Conservation (phyloP, 2,888 invertebrate genomes). For the Acleris sparsana region DNA sequence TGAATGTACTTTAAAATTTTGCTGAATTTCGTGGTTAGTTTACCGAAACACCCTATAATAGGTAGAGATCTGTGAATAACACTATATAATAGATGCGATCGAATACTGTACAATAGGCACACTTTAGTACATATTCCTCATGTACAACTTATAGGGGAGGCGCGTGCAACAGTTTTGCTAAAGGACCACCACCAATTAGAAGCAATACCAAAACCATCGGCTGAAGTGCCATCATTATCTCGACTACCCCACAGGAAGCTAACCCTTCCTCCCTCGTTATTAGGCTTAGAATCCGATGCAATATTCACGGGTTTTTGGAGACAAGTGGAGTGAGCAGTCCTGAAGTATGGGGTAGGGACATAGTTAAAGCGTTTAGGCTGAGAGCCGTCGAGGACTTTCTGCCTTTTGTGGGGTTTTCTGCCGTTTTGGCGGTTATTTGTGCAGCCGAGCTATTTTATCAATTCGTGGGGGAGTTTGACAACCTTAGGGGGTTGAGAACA, state of each 20-base stretch:
- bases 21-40: too few species aligned
- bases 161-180: constrained; percentile 81
- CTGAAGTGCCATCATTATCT: constrained; percentile 83
- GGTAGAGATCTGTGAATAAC: too few species aligned
- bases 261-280: constrained; percentile 58
- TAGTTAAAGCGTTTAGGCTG: constrained; percentile 82
- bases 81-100: neutral
- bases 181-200: constrained; percentile 80
- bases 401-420: constrained; percentile 80
- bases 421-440: constrained; percentile 72
- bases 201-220: constrained; percentile 77
- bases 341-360: constrained; percentile 78
- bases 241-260: constrained; percentile 56
- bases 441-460: constrained; percentile 76
- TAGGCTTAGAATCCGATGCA: constrained; percentile 69
- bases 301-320: constrained; percentile 78
- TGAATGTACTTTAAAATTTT: neutral
- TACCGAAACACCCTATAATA: too few species aligned
- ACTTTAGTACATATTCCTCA: constrained; percentile 18
- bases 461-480: constrained; percentile 74
- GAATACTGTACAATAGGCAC: constrained; percentile 6
- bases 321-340: constrained; percentile 83
- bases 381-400: constrained; percentile 72
- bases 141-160: constrained; percentile 65
- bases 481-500: constrained; percentile 51